A percentile compares a stretch with the other conserved stretches of the same genome.
Conservation (phyloP, 2,113 vertebrate species). For the Vulpes vulpes region DNA sequence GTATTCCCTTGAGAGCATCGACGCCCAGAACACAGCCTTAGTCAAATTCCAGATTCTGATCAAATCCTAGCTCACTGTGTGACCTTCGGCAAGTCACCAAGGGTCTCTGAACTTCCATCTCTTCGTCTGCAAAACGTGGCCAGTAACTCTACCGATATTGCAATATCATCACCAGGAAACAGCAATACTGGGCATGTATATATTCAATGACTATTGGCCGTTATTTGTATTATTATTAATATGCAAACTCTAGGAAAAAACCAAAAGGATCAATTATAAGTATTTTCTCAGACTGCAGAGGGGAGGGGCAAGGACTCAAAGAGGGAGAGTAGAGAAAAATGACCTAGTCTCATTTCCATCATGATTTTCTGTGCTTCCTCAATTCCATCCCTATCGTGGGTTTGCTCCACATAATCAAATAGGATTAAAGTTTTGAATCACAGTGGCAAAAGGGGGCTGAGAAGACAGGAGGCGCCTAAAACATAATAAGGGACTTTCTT, state of each 20-base stretch:
- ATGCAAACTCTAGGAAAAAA: constrained; percentile 2
- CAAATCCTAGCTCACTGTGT: neutral
- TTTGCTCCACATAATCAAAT: neutral
- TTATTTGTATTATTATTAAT: neutral
- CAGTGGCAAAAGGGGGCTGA: neutral
- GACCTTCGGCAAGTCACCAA: neutral
- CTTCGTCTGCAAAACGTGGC: neutral
- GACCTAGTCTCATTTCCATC: neutral
- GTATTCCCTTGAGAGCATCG: neutral
- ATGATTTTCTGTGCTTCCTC: constrained; percentile 3
- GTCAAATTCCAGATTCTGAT: neutral
- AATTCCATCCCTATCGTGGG: neutral
- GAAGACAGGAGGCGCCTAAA: neutral
- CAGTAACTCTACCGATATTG: neutral
- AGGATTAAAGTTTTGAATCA: neutral
- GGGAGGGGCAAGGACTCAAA: neutral
- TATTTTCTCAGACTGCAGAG: neutral
- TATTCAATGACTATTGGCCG: neutral
- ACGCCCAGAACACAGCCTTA: neutral
- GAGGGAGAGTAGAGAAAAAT: neutral
- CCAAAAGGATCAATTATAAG: neutral
- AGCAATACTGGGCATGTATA: neutral
- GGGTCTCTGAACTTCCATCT: neutral
- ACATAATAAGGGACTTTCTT: neutral
- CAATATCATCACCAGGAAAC: neutral